phyloP scores from a whole-genome alignment of 2,113 vertebrate genomes.

The Neodon shergylaensis region DNA sequence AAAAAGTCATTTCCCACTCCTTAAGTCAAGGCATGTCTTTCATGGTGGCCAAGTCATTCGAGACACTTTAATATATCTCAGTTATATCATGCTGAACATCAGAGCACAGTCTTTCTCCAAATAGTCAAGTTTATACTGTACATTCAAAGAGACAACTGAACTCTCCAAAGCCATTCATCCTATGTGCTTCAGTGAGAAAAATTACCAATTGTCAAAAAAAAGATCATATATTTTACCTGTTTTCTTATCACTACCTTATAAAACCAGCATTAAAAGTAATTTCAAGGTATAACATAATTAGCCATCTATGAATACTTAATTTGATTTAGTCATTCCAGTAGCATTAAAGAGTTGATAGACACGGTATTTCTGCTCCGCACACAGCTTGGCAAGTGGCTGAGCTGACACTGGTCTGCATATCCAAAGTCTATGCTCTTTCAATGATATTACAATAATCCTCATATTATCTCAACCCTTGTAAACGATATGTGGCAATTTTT shows the following conservation, averaged over 20 bases:
- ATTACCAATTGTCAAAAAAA: neutral
- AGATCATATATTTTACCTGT: neutral
- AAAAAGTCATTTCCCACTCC: constrained; percentile 37
- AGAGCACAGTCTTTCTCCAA: constrained; percentile 56
- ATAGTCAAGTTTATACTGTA: neutral
- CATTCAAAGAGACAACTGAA: neutral
- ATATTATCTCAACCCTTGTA: neutral
- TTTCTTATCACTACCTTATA: constrained; percentile 26
- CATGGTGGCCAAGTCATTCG: neutral
- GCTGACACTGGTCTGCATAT: neutral
- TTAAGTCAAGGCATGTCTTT: neutral
- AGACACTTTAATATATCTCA: constrained; percentile 11
- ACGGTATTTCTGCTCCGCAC: neutral
- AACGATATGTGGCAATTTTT: neutral
- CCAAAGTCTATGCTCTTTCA: neutral
- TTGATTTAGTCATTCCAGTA: neutral
- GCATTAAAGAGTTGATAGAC: neutral
- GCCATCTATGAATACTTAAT: neutral
- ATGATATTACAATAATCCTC: neutral
- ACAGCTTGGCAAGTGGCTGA: neutral
- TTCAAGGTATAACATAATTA: neutral
- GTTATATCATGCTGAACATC: constrained; percentile 43
- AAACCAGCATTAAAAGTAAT: constrained; percentile 43
- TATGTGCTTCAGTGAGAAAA: neutral
- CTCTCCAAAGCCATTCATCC: constrained; percentile 35